These are phyloP conservation scores for Aradophagus sp. DNA, from an alignment of 1,140 invertebrate species.

Conservation along the genomic window DNA sequence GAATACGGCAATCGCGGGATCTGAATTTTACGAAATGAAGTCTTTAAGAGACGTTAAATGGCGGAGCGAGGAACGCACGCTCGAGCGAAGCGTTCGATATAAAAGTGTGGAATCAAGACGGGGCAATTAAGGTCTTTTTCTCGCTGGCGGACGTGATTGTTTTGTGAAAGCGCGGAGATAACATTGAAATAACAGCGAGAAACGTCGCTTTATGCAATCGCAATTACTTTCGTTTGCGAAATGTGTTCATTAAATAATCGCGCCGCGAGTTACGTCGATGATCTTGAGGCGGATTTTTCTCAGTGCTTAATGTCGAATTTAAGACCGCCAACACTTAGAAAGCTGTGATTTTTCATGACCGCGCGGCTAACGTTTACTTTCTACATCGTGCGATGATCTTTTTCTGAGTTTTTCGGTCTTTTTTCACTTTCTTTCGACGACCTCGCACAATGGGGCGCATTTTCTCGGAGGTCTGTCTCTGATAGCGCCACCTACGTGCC, in stretches of 20 bases:
- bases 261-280: slow-evolving; percentile 29
- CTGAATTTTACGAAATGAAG: neutral
- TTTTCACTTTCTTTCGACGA: slow-evolving; percentile 38
- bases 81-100: no score
- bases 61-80: no score
- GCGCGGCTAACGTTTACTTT: slow-evolving; percentile 14
- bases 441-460: slow-evolving; percentile 16
- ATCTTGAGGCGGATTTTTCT: slow-evolving; percentile 35
- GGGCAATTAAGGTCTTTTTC: slow-evolving; percentile 23
- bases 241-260: slow-evolving; percentile 40
- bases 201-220: slow-evolving; percentile 37
- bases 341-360: slow-evolving; percentile 19
- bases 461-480: slow-evolving; percentile 12
- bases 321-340: neutral
- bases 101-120: slow-evolving; percentile 1
- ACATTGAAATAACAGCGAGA: slow-evolving; percentile 38
- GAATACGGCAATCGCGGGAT: no score
- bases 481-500: slow-evolving; percentile 16
- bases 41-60: no score
- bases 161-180: slow-evolving; percentile 43
- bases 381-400: slow-evolving; percentile 26
- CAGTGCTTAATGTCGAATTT: slow-evolving; percentile 16
- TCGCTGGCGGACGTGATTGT: slow-evolving; percentile 25
- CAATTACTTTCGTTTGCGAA: slow-evolving; percentile 45
- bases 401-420: no score